Percentiles rank a stretch among this genome's conserved stretches.
phyloP scores from a whole-genome alignment of 2,797 vertebrate species.

The Manis javanica region DNA sequence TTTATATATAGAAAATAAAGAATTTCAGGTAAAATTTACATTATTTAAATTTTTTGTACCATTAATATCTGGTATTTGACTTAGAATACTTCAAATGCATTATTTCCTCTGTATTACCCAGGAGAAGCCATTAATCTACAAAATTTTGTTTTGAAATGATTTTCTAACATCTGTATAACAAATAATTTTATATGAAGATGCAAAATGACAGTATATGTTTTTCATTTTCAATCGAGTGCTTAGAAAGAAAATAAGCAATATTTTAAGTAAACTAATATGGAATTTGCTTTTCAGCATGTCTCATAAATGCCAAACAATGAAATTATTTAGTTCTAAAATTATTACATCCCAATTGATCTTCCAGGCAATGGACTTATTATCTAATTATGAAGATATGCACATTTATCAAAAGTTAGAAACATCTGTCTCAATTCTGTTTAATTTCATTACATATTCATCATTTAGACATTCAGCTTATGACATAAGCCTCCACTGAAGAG shows the following conservation, averaged over 20 bases:
- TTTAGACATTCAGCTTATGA: conserved; percentile 84
- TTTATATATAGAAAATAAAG: neutral
- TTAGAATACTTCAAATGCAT: neutral
- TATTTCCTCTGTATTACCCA: neutral
- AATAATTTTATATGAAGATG: conserved; percentile 46
- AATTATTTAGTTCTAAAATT: conserved; percentile 85
- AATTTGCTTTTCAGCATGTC: conserved; percentile 83
- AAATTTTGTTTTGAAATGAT: conserved; percentile 6
- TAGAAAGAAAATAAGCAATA: conserved; percentile 69
- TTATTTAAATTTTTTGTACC: neutral
- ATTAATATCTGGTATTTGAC: neutral
- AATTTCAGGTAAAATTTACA: neutral
- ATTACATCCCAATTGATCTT: conserved; percentile 87
- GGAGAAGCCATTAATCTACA: neutral
- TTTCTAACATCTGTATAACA: neutral
- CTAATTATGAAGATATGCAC: conserved; percentile 87
- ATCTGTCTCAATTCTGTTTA: conserved; percentile 88
- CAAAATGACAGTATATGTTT: conserved; percentile 70
- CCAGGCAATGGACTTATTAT: conserved; percentile 86
- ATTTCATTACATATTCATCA: conserved; percentile 88
- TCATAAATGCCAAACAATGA: conserved; percentile 83
- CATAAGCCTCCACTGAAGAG: conserved; percentile 80
- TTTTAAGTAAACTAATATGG: conserved; percentile 83
- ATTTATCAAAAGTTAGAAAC: conserved; percentile 87
- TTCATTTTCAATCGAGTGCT: conserved; percentile 78